phyloP scores from a whole-genome alignment of 2,888 invertebrate species.

The Athalia circularis region DNA sequence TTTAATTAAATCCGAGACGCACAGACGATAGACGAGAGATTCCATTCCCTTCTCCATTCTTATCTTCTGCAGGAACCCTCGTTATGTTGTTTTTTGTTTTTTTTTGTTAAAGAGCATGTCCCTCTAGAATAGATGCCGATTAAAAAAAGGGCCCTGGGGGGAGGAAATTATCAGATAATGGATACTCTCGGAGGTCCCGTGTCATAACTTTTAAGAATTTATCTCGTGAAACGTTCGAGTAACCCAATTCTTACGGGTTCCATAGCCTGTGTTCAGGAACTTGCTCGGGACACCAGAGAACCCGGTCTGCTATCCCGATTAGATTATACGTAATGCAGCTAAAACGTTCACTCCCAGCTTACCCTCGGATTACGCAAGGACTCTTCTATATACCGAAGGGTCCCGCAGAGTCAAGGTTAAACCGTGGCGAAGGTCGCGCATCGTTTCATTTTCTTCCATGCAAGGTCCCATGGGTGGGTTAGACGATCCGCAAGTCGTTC shows the following conservation, averaged over 20 bases:
- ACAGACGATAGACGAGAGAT: not conserved
- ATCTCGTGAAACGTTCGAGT: constrained; percentile 2
- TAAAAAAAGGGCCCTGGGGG: not conserved
- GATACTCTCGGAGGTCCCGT: not conserved
- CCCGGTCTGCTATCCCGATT: not conserved
- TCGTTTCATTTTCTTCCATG: not conserved
- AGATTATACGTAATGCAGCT: constrained; percentile 1
- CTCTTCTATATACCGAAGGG: not conserved
- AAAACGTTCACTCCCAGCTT: constrained; percentile 27
- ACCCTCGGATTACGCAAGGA: constrained; percentile 9
- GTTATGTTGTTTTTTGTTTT: not conserved
- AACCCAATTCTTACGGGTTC: constrained; percentile 2
- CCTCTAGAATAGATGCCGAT: not conserved
- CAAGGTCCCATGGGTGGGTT: not conserved
- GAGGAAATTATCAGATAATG: not conserved
- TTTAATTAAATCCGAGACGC: constrained; percentile 45
- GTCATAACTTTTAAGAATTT: constrained; percentile 1
- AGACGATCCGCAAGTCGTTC: constrained; percentile 21
- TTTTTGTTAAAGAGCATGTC: not conserved
- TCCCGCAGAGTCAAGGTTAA: constrained; percentile 6
- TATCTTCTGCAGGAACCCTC: constrained; percentile 3
- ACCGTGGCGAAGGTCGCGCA: constrained; percentile 3
- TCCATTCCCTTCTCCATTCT: not conserved
- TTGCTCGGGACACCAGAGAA: not conserved
- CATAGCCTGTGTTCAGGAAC: not conserved